Base-by-base conservation (phyloP, 2,797 vertebrate genomes). In the Enteromius trimaculatus region DNA sequence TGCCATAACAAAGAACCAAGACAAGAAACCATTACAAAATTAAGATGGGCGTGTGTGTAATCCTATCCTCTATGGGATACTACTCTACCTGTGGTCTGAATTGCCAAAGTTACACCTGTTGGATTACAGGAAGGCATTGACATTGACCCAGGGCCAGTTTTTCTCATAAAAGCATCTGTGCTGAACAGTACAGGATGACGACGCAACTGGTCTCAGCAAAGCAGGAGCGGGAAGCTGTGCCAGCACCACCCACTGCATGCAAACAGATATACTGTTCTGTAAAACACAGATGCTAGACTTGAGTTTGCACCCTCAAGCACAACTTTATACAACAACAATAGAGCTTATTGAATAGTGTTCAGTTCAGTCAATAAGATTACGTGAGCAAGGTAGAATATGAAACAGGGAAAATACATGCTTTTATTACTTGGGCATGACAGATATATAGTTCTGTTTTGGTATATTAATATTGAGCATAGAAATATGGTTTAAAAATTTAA, bases 31-130 rank as follows among this genome's bases (percentile, higher is more conserved):
- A 42, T 47, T 76, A 66, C 85, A 53, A 88, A 90, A 88, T 90
- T 84, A 87, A 88, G 86, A 85, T 80, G 90, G 92, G 88, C 51
- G 89, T 91, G 82, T 71, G 82, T 34, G 92, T 88, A 94, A 94
- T 87, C 86, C 71, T 89, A 94, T 78, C 89, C 90, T 81, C 29
- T 17, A 31, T 77, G 81, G 31, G 82, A 91, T 86, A 87, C 68
- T 74, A 82, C 87, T 85, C 80, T 88, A 71, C 83, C 85, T 83
- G 47, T 83, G 84, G 77, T 87, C 90, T 87, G 80, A 37, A 89
- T 91, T 83, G 88, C 80, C 83, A 55, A 51, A 81, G 88, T 88
- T 87, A 82, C 77, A 87, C 76, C 82, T 86, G 81, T 84, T 86
- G 60, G 76, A 83, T 53, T 81, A 60, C 44, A 29, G 14, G 13